Evolutionary conservation across 2,113 vertebrate genomes (phyloP), one percentile per base, ranked within the genome.

Genomic region (Heterotilapia buettikoferi): DNA sequence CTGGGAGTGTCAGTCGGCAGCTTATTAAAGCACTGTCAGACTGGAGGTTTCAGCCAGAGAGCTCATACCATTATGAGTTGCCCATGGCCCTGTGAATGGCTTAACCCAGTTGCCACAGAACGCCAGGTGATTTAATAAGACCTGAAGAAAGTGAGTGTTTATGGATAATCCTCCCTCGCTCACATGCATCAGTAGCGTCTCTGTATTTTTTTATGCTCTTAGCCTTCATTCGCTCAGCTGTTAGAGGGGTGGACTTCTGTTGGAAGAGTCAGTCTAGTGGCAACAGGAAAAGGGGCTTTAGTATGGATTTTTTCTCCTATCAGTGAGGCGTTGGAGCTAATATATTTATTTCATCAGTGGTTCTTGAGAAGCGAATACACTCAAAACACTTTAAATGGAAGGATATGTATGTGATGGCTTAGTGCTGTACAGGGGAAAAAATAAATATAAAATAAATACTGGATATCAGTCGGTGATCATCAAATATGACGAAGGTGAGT

Each of bases 91-190:
- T 45, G 61, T 53, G 82, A 86, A 84, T 80, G 13, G 68, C 83
- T 88, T 50, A 82, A 90, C 85, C 83, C 88, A 80, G 84, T 53
- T 84, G 83, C 90, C 87, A 86, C 89, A 89, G 59, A 59, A 83
- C n/a, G 57, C 61, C 80, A 79, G 91, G 83, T 94, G 93, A 96
- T 95, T 96, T 94, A 94, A 96, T 95, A 94, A 82, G 36, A 86
- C 93, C 87, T 47, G 47, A 61, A 88, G 91, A 90, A 85, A 86
- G 81, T 13, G 3, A 63, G 40, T 87, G 89, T 43, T 76, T 89
- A 73, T 83, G 90, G 92, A 91, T 92, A 92, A 95, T 94, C 89
- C 84, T 85, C 38, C 66, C 80, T 66, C 5, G 1, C 57, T 89
- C 18, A 18, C 85, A 68, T 73, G 80, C 57, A 82, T 83, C 78